A percentile compares a stretch with the other conserved stretches of the same genome.
Conservation (phyloP, 2,888 invertebrate genomes). For the Tipula helvola region DNA sequence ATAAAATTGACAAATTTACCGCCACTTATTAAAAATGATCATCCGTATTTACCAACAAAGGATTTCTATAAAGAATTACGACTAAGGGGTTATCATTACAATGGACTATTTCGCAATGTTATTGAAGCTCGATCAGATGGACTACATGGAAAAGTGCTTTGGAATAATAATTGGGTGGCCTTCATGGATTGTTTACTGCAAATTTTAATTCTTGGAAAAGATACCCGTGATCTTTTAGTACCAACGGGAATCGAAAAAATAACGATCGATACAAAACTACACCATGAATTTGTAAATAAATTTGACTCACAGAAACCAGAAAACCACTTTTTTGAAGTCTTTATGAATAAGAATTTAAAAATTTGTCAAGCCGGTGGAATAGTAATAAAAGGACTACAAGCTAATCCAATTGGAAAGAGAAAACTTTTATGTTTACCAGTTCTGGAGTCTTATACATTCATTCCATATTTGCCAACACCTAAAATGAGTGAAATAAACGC, state of each 20-base stretch:
- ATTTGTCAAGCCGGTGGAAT: constrained; percentile 18
- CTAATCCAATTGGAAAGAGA: too few relatives aligned
- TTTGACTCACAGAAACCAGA: constrained; percentile 24
- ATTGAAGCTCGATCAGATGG: constrained; percentile 29
- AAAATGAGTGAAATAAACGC: too few relatives aligned
- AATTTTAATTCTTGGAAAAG: constrained; percentile 56
- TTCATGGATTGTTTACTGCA: constrained; percentile 87
- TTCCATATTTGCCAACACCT: too few relatives aligned
- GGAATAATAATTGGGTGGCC: constrained; percentile 76
- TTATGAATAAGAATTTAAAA: constrained; percentile 23
- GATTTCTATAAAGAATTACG: constrained; percentile 44
- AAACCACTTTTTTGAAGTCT: not conserved
- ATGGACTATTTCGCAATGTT: constrained; percentile 28
- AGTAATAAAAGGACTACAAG: too few relatives aligned
- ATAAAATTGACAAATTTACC: constrained; percentile 18
- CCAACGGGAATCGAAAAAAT: constrained; percentile 64
- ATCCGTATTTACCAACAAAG: constrained; percentile 38
- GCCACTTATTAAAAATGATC: constrained; percentile 20
- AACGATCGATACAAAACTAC: constrained; percentile 54
- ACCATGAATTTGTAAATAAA: constrained; percentile 35
- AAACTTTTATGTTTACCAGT: too few relatives aligned
- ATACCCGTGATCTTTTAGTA: constrained; percentile 55
- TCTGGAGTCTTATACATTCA: too few relatives aligned
- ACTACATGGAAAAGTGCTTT: constrained; percentile 34
- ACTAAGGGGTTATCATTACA: constrained; percentile 46